Percentiles rank a stretch among this genome's conserved stretches.
Conservation (phyloP, 2,797 vertebrate species). For the Hyperoplus immaculatus region DNA sequence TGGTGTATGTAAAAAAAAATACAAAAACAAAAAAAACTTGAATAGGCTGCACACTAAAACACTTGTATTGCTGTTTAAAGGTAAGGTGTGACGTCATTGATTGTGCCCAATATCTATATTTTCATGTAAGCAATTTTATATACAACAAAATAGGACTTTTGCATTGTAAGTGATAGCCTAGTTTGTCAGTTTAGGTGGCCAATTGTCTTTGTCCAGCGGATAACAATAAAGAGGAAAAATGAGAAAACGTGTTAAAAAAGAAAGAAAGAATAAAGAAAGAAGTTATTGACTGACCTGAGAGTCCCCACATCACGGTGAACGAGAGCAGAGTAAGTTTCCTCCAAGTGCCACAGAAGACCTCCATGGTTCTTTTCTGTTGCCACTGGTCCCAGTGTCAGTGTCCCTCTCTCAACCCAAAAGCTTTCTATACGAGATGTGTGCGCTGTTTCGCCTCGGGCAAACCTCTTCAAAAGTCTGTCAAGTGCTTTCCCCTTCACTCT, state of each 20-base stretch:
- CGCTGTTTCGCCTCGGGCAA: constrained; percentile 39
- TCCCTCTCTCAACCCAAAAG: constrained; percentile 26
- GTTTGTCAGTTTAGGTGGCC: no score
- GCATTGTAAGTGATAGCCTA: no score
- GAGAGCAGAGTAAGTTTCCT: constrained; percentile 81
- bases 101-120: no score
- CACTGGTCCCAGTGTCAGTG: constrained; percentile 15
- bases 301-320: constrained; percentile 67
- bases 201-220: no score
- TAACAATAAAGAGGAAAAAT: no score
- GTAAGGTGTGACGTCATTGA: no score
- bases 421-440: constrained; percentile 39
- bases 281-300: constrained; percentile 76
- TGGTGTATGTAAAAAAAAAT: background rate
- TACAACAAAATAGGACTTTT: no score
- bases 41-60: no score
- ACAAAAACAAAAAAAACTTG: no score
- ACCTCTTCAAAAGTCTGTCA: constrained; percentile 54
- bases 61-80: no score
- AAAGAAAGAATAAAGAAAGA: background rate
- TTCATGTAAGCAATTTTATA: no score
- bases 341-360: constrained; percentile 62
- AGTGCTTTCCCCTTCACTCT: constrained; percentile 25
- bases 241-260: background rate
- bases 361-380: constrained; percentile 70